Evolutionary conservation across 2,113 vertebrate genomes (phyloP).

Genomic region (Pogonocichla stellata): DNA sequence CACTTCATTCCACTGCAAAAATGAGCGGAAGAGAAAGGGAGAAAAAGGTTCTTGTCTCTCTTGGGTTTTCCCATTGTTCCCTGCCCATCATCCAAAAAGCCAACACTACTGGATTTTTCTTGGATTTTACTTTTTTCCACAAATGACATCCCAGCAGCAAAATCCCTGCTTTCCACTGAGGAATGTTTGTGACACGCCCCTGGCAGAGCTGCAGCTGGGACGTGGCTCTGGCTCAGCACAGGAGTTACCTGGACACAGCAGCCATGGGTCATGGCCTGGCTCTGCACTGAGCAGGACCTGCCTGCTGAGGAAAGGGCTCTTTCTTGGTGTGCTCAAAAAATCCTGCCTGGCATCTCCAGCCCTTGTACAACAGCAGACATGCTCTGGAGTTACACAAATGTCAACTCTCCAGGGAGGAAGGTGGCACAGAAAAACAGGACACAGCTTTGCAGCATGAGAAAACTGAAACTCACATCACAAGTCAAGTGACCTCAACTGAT

Average conservation of each 20-base stretch:
- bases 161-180: fast-evolving
- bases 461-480: background rate
- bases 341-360: background rate
- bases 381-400: background rate
- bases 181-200: background rate
- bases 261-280: fast-evolving
- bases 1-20: background rate
- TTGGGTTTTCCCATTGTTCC: background rate
- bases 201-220: background rate
- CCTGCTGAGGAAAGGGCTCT: background rate
- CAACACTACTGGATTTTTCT: background rate
- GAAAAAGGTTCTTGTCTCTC: background rate
- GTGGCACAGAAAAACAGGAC: background rate
- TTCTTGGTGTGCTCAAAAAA: background rate
- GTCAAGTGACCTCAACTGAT: background rate
- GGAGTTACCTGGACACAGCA: background rate
- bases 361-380: background rate
- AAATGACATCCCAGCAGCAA: background rate
- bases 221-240: background rate
- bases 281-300: background rate
- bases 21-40: background rate
- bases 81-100: background rate
- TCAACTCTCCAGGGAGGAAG: background rate
- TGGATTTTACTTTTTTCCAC: background rate
- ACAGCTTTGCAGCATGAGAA: background rate